phyloP scores from a whole-genome alignment of 1,140 invertebrate species.

The Drosophila pachea region DNA sequence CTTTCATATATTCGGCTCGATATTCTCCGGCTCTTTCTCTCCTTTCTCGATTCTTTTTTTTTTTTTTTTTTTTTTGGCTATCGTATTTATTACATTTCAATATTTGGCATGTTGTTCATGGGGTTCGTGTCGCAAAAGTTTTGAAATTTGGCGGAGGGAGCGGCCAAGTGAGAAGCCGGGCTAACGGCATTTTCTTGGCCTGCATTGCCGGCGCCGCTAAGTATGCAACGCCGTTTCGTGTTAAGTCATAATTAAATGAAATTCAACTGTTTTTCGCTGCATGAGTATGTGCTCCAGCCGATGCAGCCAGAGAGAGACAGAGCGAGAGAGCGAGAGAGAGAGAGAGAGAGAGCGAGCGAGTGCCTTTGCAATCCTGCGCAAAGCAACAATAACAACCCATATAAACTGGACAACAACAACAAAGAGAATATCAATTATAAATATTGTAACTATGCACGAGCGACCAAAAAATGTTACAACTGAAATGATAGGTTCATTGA shows the following conservation, averaged over 20 bases:
- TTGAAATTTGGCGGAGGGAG: conserved; percentile 32
- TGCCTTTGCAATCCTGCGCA: conserved; percentile 39
- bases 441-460: conserved; percentile 28
- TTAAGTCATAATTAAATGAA: conserved; percentile 75
- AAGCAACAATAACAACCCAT: background rate
- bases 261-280: conserved; percentile 44
- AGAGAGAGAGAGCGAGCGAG: background rate
- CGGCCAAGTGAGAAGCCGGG: background rate
- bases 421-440: background rate
- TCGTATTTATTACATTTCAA: conserved; percentile 66
- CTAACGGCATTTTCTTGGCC: conserved; percentile 43
- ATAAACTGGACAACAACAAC: background rate
- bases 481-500: conserved; percentile 38
- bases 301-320: too few relatives aligned
- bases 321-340: background rate
- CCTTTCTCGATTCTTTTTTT: background rate
- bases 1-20: too few relatives aligned
- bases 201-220: conserved; percentile 56
- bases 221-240: conserved; percentile 68
- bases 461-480: conserved; percentile 28
- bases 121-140: conserved; percentile 54
- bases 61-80: conserved; percentile 24
- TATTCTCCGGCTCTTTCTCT: background rate
- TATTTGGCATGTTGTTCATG: conserved; percentile 57
- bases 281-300: background rate